Evolutionary conservation across 2,113 vertebrate genomes (phyloP), one percentile per base, ranked within the genome.

Genomic region (Chionis minor): DNA sequence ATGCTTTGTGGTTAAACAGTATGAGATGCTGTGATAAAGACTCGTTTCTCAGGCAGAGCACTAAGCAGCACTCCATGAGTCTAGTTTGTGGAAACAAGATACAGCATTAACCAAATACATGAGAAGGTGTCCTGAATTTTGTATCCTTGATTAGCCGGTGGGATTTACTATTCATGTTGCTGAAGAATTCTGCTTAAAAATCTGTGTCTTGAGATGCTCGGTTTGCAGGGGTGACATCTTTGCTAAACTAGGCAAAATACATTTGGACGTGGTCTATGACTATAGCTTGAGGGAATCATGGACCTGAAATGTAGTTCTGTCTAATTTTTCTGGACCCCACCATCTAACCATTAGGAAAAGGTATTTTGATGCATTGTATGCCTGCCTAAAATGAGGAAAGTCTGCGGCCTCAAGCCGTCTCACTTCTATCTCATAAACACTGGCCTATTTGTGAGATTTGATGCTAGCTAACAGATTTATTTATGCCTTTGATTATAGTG

Each of bases 21-120:
- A 20, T 10, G 74, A 94, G 92, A 67, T 95, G 67, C 65, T 51
- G 75, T 66, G 79, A 86, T 90, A 80, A 85, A 87, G 44, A 28
- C 9, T 56, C 1, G 2, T 66, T 66, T 88, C 67, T 73, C 4
- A 19, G 72, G 32, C 67, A 58, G 75, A 63, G 70, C 4, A 19
- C 35, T 87, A 45, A 70, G 71, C 52, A 74, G 8, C 33, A 6
- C 24, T 66, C 32, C 19, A 24, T 11, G 35, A 70, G 65, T 74
- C 62, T 72, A 14, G 51, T 44, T 58, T 71, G 44, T 85, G 74
- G 61, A 67, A 66, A 66, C 12, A 59, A 54, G 40, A 21, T 77
- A 28, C 6, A 21, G 28, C 0, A 0, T 70, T 65, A 55, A 40
- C 42, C 1, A 28, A 82, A 69, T 70, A 14, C 38, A 19, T 27